phyloP scores from a whole-genome alignment of 2,888 invertebrate species.

The Caenorhabditis virilis region DNA sequence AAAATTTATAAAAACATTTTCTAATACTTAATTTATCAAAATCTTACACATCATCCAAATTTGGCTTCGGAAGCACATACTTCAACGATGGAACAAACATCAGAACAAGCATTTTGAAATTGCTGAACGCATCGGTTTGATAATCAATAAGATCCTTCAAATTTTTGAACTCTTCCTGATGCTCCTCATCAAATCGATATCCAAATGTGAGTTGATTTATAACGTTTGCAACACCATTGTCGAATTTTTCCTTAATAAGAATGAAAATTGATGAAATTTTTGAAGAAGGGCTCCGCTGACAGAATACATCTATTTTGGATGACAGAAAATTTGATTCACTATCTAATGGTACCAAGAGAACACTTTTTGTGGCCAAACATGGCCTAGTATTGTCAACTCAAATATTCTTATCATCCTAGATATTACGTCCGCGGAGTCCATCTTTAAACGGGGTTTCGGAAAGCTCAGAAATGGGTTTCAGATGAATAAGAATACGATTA shows the following conservation, averaged over 20 bases:
- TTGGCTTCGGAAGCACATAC: conserved; percentile 9
- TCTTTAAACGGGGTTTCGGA: too few species aligned
- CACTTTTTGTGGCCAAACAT: too few species aligned
- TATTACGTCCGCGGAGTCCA: too few species aligned
- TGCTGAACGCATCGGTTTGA: conserved; percentile 5
- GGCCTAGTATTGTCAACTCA: too few species aligned
- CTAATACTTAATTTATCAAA: background rate
- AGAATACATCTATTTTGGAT: too few species aligned
- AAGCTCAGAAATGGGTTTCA: too few species aligned
- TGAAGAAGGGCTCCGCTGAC: too few species aligned
- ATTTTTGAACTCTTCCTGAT: conserved; percentile 10
- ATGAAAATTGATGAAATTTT: conserved; percentile 1
- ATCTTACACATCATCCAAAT: conserved; percentile 13
- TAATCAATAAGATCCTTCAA: conserved; percentile 8
- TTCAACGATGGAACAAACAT: conserved; percentile 7
- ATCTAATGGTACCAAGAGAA: too few species aligned
- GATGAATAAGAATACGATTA: too few species aligned
- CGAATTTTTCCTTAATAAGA: conserved; percentile 1
- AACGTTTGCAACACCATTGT: conserved; percentile 25
- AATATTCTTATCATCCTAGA: too few species aligned
- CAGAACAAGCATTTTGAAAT: conserved; percentile 7
- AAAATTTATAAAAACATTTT: background rate
- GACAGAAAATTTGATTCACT: too few species aligned
- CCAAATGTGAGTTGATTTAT: conserved; percentile 41
- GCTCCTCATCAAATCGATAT: conserved; percentile 35